Evolutionary conservation across 2,888 invertebrate species (phyloP), one percentile per base, ranked within the genome.

Genomic region (Tinea pellionella): DNA sequence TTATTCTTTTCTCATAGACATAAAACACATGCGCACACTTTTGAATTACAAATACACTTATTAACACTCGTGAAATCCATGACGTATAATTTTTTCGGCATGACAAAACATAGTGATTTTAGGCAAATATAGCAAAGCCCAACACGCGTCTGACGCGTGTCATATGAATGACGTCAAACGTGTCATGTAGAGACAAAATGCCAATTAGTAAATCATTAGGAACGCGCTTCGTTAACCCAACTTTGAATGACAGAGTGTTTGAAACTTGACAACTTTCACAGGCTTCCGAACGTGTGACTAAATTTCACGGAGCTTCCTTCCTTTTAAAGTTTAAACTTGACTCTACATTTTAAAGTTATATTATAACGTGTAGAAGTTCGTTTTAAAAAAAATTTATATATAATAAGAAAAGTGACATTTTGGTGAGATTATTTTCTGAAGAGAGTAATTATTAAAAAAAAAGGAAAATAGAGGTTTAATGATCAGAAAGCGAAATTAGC

Each of bases 121-220:
- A 37, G 9, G 37, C 37, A 47, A 18, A 47, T n/a, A n/a, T 15
- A 9, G 47, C 18, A 15, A 47, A 24, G 13, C 15, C 13, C 9
- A 16, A 24, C 53, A 53, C 53, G 53, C 24, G 53, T n/a, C 2
- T 53, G 53, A 24, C 53, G 53, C 53, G 53, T 53, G 53, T 53
- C 24, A 53, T 53, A 18, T 53, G 19, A 53, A 53, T 53, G 53
- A 53, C 53, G 53, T 47, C 47, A 47, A 47, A 15, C 53, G 24
- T 24, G 53, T 53, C 53, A 53, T 53, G 53, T 15, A 15, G 57
- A 57, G 19, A 57, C 57, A 57, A 57, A 2, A 57, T 32, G 32
- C 57, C 57, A 57, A 57, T 57, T 57, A 57, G 57, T 53, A 18
- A 18, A 24, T 53, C 53, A 53, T 53, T 53, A 53, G 16, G 18